Base-by-base conservation (phyloP, 2,113 vertebrate species). In the Pyrgilauda ruficollis region DNA sequence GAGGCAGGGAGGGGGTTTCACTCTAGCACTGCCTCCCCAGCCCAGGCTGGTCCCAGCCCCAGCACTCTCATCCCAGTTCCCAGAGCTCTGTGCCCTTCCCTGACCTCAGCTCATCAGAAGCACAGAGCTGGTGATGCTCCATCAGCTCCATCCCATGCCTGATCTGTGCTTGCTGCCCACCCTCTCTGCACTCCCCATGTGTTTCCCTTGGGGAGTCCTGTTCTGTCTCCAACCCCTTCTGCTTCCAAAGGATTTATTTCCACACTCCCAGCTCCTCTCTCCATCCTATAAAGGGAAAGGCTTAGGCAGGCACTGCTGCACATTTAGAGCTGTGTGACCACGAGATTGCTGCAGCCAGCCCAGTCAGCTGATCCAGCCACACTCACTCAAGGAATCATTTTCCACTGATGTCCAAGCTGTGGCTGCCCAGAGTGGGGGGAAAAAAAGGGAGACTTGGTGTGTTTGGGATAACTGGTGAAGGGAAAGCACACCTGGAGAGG, bases 311-410 rank as follows among this genome's bases (percentile, higher is more conserved):
- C 47, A 11, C 67, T 3, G 64, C 91, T 81, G 91, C 50, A 21
- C 93, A 83, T 69, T 95, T 39, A 10, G 74, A 79, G 70, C 87
- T 89, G 59, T 69, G 80, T 78, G 94, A 96, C 74, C 96, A 90
- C 4, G 66, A 49, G 96, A 41, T 90, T 87, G 26, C 85, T 44
- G 85, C 67, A 62, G 93, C 73, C 69, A 90, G 52, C 69, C 61
- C 88, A 19, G 77, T 95, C 94, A 97, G 94, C 95, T 95, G 96
- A 93, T 46, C 50, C 22, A 52, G 30, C 84, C 73, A 87, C 78
- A 52, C 89, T 97, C 93, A 87, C 83, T 92, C 90, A 87, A 93
- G 64, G 92, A 91, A 96, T 96, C 94, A 91, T 95, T 94, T 96
- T 89, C 96, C 95, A 87, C 86, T 87, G 78, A 61, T 7, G 6